These are phyloP conservation scores for Euphysa ruthae DNA, from an alignment of 30 jellyfish, hydroid and myxozoan genomes.

Conservation along the genomic window DNA sequence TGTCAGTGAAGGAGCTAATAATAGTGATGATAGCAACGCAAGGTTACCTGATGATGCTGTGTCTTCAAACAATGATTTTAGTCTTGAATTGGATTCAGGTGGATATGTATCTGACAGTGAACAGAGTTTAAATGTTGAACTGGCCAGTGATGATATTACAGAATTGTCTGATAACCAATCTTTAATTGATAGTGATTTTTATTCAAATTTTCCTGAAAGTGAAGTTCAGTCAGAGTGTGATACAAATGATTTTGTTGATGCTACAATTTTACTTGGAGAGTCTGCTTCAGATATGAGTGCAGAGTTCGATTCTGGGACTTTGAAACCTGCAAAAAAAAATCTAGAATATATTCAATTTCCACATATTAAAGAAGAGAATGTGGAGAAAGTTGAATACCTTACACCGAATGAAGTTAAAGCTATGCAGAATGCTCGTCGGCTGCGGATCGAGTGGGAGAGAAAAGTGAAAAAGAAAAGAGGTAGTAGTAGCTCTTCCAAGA, in stretches of 20 bases:
- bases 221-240: conserved; percentile 29
- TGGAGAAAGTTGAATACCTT: conserved; percentile 24
- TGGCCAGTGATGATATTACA: conserved; percentile 42
- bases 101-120: conserved; percentile 1
- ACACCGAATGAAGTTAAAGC: conserved; percentile 38
- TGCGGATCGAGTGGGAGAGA: conserved; percentile 21
- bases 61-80: not conserved
- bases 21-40: not conserved
- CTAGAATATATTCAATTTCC: conserved; percentile 16
- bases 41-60: not conserved
- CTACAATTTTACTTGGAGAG: conserved; percentile 10
- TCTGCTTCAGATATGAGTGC: conserved; percentile 11
- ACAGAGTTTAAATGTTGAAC: conserved; percentile 7
- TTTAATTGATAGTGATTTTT: conserved; percentile 30
- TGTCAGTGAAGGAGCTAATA: not conserved
- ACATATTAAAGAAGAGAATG: not conserved
- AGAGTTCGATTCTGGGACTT: not conserved
- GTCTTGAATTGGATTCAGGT: not conserved
- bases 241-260: not conserved
- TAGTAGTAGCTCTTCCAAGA: no score
- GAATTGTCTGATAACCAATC: conserved; percentile 53
- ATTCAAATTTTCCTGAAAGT: conserved; percentile 36
- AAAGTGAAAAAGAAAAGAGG: conserved; percentile 5
- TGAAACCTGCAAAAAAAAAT: not conserved
- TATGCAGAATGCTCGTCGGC: conserved; percentile 20